A percentile compares a stretch with the other conserved stretches of the same genome.
Evolutionary conservation across 2,797 vertebrate species (phyloP).

Genomic region (Hippoglossus hippoglossus): DNA sequence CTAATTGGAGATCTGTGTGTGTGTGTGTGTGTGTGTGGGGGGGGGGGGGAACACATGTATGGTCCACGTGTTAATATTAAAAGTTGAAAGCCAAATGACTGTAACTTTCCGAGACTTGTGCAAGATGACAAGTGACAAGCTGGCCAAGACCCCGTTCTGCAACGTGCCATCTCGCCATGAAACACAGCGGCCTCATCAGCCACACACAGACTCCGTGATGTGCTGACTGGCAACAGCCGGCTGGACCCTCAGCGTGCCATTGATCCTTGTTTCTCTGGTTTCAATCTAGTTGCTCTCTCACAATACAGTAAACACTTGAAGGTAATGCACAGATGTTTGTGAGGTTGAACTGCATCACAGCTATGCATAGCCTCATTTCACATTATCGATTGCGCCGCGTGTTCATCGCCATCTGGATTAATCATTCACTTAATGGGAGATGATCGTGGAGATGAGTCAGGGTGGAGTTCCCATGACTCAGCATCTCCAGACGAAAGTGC

Average conservation of each 20-base stretch:
- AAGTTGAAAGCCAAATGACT: conserved; percentile 24
- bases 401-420: no score
- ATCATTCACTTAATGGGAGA: no score
- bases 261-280: conserved; percentile 48
- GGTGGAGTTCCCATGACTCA: no score
- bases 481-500: no score
- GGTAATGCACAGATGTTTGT: not conserved
- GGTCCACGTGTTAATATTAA: conserved; percentile 14
- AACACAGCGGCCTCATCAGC: conserved; percentile 18
- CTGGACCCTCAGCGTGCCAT: conserved; percentile 26
- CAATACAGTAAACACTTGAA: conserved; percentile 1
- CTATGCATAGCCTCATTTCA: no score
- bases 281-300: conserved; percentile 19
- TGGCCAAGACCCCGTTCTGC: conserved; percentile 19
- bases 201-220: conserved; percentile 23
- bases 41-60: conserved; percentile 15
- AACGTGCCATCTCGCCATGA: conserved; percentile 31
- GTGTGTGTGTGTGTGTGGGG: conserved; percentile 14
- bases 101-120: conserved; percentile 12
- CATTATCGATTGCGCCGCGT: no score
- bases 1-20: conserved; percentile 25
- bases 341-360: conserved; percentile 19
- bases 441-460: no score
- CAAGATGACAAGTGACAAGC: conserved; percentile 29
- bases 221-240: conserved; percentile 30